Evolutionary conservation across 2,797 vertebrate species (phyloP).

Genomic region (Phrynocephalus guinanensis): DNA sequence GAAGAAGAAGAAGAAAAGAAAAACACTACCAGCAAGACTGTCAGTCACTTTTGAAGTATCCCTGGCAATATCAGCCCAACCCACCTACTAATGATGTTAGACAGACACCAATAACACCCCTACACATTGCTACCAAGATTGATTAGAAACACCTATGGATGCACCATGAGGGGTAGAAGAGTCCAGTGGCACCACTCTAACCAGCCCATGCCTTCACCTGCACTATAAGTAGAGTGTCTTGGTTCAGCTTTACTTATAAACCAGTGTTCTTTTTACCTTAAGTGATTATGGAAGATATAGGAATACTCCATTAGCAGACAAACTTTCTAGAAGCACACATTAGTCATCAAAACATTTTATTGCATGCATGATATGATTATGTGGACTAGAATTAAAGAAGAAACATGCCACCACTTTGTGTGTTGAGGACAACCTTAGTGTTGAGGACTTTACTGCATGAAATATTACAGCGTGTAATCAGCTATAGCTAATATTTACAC

Average conservation of each 20-base stretch:
- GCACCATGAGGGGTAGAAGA: background rate
- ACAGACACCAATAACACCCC: background rate
- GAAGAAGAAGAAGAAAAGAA: background rate
- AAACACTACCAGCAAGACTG: background rate
- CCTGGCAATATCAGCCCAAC: background rate
- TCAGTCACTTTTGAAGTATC: background rate
- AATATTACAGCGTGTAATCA: slow-evolving; percentile 28
- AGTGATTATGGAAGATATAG: background rate
- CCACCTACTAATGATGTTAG: background rate
- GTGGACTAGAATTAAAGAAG: slow-evolving; percentile 28
- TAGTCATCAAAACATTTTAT: slow-evolving; percentile 29
- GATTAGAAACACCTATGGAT: background rate
- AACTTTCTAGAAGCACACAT: slow-evolving; percentile 35
- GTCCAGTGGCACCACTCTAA: background rate
- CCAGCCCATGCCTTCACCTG: too few relatives aligned
- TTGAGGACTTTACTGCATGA: slow-evolving; percentile 18
- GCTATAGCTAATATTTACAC: background rate
- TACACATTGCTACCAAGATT: background rate
- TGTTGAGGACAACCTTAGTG: slow-evolving; percentile 27
- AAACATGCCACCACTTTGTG: background rate
- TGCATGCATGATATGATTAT: slow-evolving; percentile 27
- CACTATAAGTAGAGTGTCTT: background rate
- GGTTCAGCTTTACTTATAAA: background rate
- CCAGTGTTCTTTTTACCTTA: background rate
- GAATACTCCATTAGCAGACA: background rate